Base-by-base conservation (phyloP, 2,797 vertebrate genomes). In the Malurus splendens region DNA sequence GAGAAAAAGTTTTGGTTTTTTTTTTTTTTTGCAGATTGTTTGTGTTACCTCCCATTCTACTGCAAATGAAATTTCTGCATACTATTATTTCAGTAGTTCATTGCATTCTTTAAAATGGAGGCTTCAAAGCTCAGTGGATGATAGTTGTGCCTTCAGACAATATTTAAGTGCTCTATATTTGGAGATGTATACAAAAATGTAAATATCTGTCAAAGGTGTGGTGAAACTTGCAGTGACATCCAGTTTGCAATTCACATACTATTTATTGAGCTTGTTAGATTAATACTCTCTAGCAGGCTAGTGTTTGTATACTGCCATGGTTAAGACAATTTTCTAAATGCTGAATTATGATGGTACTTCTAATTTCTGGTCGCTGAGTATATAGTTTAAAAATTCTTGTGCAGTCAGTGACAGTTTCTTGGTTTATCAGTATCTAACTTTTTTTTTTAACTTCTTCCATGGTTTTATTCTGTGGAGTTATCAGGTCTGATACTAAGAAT, bases 1-100 rank as follows among this genome's bases (percentile, higher is more conserved):
- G 44, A 84, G 10, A 52, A 65, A 44, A 12, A 12, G 14, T 39
- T 62, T 48, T 4, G 1, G 3, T 1, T 0, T 6, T 2, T n/a
- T 9, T 45, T 45, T 45, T 14, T 56, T 36, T 7, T 27, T 50
- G 36, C 20, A 55, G 68, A 44, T 42, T 18, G 11, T 38, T 61
- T 41, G 4, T 56, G 19, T 56, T 85, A 13, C 10, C 3, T 60
- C 12, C 3, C 4, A 5, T 48, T 76, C 10, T 66, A 38, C 20
- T 72, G 32, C 18, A n/a, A 28, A 22, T 76, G 50, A 65, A 73
- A 88, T 48, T 14, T 23, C 23, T 61, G 41, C 25, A 33, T 28
- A 75, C 24, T 68, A 76, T 70, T 52, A 18, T 81, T 89, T 54
- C 54, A 39, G 9, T 44, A 67, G 30, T 61, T 59, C 22, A 23